phyloP scores from a whole-genome alignment of 2,797 vertebrate species.

The Melanotaenia pygmaea region DNA sequence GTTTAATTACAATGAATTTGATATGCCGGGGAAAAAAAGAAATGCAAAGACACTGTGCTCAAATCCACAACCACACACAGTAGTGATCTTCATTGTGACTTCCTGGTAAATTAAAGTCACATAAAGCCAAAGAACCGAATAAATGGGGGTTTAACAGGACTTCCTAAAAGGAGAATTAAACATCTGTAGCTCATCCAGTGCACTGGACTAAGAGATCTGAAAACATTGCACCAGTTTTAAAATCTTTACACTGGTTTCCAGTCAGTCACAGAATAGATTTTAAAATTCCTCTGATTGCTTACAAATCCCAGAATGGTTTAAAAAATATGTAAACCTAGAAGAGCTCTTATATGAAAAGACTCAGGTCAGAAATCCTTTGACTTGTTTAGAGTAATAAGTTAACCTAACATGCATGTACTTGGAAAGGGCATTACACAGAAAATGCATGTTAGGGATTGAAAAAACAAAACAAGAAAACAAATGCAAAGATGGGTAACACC shows the following conservation, averaged over 20 bases:
- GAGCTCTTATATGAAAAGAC: too few species aligned
- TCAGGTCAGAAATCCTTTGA: too few species aligned
- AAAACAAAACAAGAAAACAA: neutral
- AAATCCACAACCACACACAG: neutral
- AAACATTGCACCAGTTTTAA: too few species aligned
- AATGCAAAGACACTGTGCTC: neutral
- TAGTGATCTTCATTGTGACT: constrained; percentile 16
- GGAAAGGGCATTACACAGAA: neutral
- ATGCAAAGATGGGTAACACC: neutral
- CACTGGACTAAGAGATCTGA: too few species aligned
- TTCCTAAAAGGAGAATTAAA: too few species aligned
- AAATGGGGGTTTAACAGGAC: too few species aligned
- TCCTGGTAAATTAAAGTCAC: constrained; percentile 11
- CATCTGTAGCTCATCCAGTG: too few species aligned
- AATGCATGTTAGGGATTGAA: neutral
- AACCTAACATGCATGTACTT: neutral
- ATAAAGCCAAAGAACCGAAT: constrained; percentile 7
- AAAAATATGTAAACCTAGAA: too few species aligned
- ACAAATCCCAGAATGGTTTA: too few species aligned
- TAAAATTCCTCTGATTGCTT: too few species aligned
- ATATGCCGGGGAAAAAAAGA: neutral
- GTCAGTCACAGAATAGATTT: too few species aligned
- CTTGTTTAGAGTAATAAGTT: neutral
- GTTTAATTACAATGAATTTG: constrained; percentile 14
- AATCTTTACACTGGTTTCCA: too few species aligned